These are phyloP conservation scores for Akabosia matsudoensis DNA, from an alignment of 1,140 invertebrate genomes.

Conservation along the genomic window DNA sequence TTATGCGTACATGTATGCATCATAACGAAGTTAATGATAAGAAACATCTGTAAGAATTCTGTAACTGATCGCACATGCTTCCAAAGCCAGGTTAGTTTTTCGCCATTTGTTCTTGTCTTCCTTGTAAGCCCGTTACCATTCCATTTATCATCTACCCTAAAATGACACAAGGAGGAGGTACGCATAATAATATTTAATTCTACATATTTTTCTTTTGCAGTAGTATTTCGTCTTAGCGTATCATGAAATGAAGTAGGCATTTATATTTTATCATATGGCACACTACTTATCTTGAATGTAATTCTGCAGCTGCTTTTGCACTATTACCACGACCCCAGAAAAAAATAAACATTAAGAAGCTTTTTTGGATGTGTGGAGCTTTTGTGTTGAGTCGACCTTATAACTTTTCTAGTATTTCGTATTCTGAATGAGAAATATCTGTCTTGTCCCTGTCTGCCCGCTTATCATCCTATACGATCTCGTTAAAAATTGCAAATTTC, in stretches of 20 bases:
- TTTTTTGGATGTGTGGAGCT: neutral
- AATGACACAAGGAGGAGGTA: neutral
- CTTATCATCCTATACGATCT: constrained; percentile 8
- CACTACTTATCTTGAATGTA: neutral
- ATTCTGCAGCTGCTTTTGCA: neutral
- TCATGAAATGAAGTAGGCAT: neutral
- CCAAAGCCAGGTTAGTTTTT: neutral
- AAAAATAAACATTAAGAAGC: no score
- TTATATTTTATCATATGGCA: neutral
- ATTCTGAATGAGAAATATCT: neutral
- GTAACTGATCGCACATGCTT: no score
- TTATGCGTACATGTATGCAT: no score
- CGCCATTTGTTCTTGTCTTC: constrained; percentile 3
- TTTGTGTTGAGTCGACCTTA: neutral
- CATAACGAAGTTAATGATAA: no score
- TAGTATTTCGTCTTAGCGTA: neutral
- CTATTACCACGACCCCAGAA: no score
- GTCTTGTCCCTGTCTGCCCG: neutral
- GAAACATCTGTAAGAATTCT: no score
- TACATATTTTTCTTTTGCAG: neutral
- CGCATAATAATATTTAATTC: neutral
- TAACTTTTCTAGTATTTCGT: neutral
- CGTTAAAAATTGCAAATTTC: constrained; percentile 25
- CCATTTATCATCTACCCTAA: neutral
- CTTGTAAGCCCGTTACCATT: neutral